Base-by-base conservation (phyloP, 1,140 invertebrate species). In the Phenacoccus solenopsis region DNA sequence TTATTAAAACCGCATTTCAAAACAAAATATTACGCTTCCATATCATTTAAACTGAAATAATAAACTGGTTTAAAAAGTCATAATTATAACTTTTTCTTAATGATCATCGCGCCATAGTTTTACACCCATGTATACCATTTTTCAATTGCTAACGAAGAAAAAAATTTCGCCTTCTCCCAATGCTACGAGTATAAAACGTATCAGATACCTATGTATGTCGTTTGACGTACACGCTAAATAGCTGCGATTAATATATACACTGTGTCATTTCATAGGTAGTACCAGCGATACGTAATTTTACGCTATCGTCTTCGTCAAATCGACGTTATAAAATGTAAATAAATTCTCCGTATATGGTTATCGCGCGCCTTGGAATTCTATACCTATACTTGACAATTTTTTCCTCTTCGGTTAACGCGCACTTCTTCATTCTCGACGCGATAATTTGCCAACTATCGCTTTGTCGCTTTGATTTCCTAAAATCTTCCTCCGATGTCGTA, bases 1-100 rank as follows among this genome's bases (percentile, higher is more conserved):
- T 49, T 49, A 49, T 49, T 49, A 49, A 49, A 49, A 49, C 38
- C 38, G 38, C 38, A 49, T 49, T 49, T 49, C 38, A 49, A 49
- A 49, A 49, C 38, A 49, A 49, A 49, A 49, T 49, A 49, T 49
- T 49, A 49, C 38, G 13, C 16, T 16, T 2, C 12, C 13, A 49
- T 2, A 49, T 49, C 38, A 49, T 49, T 49, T 49, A 49, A 49
- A 49, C 38, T 49, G 20, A 49, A 49, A 49, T 49, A 49, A 49
- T 49, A 49, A 49, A 49, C 38, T 49, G 38, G 38, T 49, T 49
- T 49, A 49, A 49, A 49, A 9, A n/a, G 20, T 10, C 38, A 49
- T 49, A 9, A 49, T 49, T 49, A 49, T 49, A 49, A 49, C 38
- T 49, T 49, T 49, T 49, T 49, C 38, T 49, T n/a, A 49, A 49